Conservation (phyloP, 2,888 invertebrate species). For the Gymnocheta viridis region DNA sequence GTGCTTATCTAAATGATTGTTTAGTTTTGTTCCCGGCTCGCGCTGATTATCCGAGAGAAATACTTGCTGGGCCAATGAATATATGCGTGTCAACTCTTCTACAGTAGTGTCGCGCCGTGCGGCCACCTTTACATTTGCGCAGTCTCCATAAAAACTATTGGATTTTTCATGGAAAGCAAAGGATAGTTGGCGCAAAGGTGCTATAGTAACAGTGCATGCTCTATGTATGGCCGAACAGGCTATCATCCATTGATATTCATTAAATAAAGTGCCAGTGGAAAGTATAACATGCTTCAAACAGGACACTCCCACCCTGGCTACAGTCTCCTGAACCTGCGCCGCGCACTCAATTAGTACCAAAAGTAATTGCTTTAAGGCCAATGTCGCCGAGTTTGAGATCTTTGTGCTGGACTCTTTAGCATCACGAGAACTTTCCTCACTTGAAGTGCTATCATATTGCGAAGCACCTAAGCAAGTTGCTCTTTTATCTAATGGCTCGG, state of each 20-base stretch:
- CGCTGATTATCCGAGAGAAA: constrained; percentile 85
- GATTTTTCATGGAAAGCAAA: constrained; percentile 95
- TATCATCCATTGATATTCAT: constrained; percentile 93
- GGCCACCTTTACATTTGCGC: constrained; percentile 96
- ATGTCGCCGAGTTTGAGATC: constrained; percentile 86
- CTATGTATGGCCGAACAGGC: constrained; percentile 91
- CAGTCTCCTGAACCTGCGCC: constrained; percentile 93
- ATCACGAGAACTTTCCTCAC: constrained; percentile 79
- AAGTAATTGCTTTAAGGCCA: constrained; percentile 93
- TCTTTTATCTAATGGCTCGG: constrained; percentile 75
- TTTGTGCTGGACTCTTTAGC: constrained; percentile 82
- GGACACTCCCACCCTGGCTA: constrained; percentile 95
- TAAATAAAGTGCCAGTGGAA: constrained; percentile 91
- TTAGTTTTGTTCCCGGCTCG: constrained; percentile 75
- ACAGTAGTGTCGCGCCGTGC: constrained; percentile 93
- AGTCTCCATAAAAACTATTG: constrained; percentile 96
- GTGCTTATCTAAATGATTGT: constrained; percentile 80
- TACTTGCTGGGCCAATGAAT: constrained; percentile 95
- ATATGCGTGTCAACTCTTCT: constrained; percentile 91
- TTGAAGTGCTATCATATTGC: constrained; percentile 73
- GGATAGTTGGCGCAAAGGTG: constrained; percentile 93
- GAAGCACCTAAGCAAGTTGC: constrained; percentile 49
- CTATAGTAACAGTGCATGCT: constrained; percentile 93
- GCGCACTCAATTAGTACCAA: constrained; percentile 94
- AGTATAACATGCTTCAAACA: constrained; percentile 93